Evolutionary conservation across 2,113 vertebrate genomes (phyloP).

Genomic region (Scomber japonicus): DNA sequence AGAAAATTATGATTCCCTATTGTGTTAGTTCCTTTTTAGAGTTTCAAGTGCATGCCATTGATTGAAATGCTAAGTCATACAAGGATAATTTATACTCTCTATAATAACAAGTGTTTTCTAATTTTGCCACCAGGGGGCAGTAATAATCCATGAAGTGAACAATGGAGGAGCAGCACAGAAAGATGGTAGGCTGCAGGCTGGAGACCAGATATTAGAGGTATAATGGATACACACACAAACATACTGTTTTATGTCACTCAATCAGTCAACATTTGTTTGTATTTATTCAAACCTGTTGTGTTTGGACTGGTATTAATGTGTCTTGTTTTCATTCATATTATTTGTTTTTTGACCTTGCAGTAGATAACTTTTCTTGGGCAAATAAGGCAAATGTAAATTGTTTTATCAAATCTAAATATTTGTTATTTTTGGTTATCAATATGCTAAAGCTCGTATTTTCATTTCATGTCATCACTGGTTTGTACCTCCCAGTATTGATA

Average conservation of each 20-base stretch:
- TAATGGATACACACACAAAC: neutral
- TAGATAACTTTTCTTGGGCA: too few relatives aligned
- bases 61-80: neutral
- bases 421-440: too few relatives aligned
- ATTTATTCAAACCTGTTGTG: too few relatives aligned
- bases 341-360: too few relatives aligned
- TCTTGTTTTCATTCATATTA: too few relatives aligned
- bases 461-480: too few relatives aligned
- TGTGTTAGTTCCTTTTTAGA: neutral
- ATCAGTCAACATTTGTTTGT: too few relatives aligned
- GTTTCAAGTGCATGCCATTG: neutral
- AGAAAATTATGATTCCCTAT: too few relatives aligned
- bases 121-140: conserved; percentile 88
- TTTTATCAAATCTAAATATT: too few relatives aligned
- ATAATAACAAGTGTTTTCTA: conserved; percentile 17
- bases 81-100: neutral
- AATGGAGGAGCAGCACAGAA: conserved; percentile 95
- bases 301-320: too few relatives aligned
- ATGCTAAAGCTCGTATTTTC: too few relatives aligned
- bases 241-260: neutral
- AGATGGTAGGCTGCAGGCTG: conserved; percentile 95
- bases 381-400: too few relatives aligned
- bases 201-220: conserved; percentile 97
- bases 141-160: conserved; percentile 97
- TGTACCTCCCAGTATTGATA: neutral